Evolutionary conservation across 2,113 vertebrate genomes (phyloP).

Genomic region (Trematomus loennbergii): DNA sequence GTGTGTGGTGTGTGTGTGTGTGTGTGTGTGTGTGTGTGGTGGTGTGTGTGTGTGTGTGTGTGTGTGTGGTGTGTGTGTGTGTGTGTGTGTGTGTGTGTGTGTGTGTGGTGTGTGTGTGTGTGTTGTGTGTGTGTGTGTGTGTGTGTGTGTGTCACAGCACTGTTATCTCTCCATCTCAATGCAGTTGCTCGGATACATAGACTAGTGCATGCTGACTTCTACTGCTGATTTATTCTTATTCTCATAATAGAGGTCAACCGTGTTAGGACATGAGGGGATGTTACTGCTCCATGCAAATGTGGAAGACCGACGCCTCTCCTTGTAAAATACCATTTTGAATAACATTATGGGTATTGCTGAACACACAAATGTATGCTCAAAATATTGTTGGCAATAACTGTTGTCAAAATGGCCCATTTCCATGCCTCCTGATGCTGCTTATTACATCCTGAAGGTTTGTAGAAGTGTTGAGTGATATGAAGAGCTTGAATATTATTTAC

Average conservation of each 20-base stretch:
- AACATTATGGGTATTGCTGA: slow-evolving; percentile 14
- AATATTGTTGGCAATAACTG: background rate
- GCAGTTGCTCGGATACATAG: background rate
- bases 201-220: slow-evolving; percentile 3
- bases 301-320: background rate
- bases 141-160: too few relatives aligned
- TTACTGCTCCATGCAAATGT: slow-evolving; percentile 6
- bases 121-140: too few relatives aligned
- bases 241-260: slow-evolving; percentile 2
- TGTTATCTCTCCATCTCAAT: slow-evolving; percentile 56
- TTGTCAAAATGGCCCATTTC: slow-evolving; percentile 29
- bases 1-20: too few relatives aligned
- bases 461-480: slow-evolving; percentile 32
- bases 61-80: too few relatives aligned
- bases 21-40: background rate
- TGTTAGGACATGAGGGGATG: background rate
- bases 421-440: background rate
- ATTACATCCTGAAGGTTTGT: slow-evolving; percentile 30
- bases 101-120: background rate
- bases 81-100: background rate
- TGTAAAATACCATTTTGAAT: background rate
- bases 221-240: slow-evolving; percentile 1
- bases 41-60: too few relatives aligned
- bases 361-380: background rate
- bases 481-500: slow-evolving; percentile 44